These are phyloP conservation scores for Corvus cornix DNA, from an alignment of 2,113 vertebrate species.

Conservation along the genomic window DNA sequence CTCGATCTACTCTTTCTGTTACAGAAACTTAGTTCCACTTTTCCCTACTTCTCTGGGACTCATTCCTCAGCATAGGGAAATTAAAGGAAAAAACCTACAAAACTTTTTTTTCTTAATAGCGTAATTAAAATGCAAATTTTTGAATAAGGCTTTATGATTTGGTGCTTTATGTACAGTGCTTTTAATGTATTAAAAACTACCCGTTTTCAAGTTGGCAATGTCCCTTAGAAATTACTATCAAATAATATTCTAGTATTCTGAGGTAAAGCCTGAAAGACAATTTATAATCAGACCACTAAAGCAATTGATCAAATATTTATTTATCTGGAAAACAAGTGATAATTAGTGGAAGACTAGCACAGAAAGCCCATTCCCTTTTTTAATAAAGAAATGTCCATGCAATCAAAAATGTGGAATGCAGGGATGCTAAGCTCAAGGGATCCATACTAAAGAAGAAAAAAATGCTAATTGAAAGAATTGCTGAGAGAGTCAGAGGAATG, in stretches of 20 bases:
- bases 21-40: background rate
- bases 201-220: background rate
- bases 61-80: background rate
- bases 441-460: conserved; percentile 1
- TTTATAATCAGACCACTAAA: conserved; percentile 2
- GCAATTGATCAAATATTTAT: conserved; percentile 50
- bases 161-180: background rate
- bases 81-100: background rate
- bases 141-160: background rate
- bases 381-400: conserved; percentile 28
- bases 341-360: background rate
- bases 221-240: background rate
- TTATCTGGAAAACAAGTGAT: conserved; percentile 19
- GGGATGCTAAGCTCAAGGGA: conserved; percentile 48
- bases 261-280: background rate
- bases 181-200: background rate
- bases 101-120: background rate
- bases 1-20: background rate
- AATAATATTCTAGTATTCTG: background rate
- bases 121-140: conserved; percentile 23
- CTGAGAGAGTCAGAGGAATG: conserved; percentile 5
- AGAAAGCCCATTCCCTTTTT: background rate
- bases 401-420: conserved; percentile 32
- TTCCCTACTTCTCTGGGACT: background rate
- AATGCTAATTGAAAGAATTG: conserved; percentile 41